Conservation (phyloP, 1,140 invertebrate species). For the Tetraneura akinire region DNA sequence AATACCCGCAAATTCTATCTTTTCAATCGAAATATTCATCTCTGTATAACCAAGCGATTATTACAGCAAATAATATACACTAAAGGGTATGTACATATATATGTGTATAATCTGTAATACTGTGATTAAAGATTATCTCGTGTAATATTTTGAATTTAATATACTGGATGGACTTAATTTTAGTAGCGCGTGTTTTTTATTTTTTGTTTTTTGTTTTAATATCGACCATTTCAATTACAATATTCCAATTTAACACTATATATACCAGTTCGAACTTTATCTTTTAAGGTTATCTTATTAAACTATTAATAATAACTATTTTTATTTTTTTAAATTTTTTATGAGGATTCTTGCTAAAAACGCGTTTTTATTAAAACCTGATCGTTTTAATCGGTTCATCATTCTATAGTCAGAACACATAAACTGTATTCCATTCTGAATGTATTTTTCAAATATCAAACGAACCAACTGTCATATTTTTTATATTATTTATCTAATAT, state of each 20-base stretch:
- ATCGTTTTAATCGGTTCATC: slow-evolving; percentile 21
- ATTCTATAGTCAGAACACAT: background rate
- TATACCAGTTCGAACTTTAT: background rate
- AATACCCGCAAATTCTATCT: background rate
- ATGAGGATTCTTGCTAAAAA: slow-evolving; percentile 4
- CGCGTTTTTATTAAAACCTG: slow-evolving; percentile 27
- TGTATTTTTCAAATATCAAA: background rate
- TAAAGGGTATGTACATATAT: background rate
- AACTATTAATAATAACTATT: background rate
- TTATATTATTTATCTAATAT: too few relatives aligned
- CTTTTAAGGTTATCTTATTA: background rate
- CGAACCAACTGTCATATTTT: slow-evolving; percentile 14
- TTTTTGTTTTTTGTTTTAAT: too few relatives aligned
- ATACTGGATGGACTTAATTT: background rate
- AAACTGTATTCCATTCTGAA: background rate
- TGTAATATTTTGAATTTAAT: background rate
- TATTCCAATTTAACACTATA: too few relatives aligned
- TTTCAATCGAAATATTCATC: background rate
- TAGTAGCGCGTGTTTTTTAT: background rate
- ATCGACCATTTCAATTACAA: background rate
- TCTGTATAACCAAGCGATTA: background rate
- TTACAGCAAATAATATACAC: background rate
- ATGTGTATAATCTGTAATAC: background rate
- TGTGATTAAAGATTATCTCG: background rate
- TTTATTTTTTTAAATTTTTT: background rate